phyloP scores from a whole-genome alignment of 2,888 invertebrate genomes.

The Criorhina ranunculi region DNA sequence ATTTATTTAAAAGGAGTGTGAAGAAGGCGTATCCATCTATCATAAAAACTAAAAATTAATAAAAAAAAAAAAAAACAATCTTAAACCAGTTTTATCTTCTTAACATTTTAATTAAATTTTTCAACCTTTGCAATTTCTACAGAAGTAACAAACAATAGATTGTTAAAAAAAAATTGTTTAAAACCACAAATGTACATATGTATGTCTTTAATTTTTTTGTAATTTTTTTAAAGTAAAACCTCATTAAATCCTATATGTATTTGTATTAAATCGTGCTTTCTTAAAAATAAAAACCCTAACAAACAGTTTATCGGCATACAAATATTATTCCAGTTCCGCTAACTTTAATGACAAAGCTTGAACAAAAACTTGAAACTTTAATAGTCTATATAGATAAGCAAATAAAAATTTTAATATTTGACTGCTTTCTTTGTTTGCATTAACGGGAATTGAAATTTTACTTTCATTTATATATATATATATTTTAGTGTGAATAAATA shows the following conservation, averaged over 20 bases:
- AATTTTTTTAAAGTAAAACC: not conserved
- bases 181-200: not conserved
- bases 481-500: not conserved
- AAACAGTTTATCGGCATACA: not conserved
- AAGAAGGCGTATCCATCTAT: not conserved
- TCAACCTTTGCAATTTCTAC: not conserved
- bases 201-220: constrained; percentile 3
- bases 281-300: constrained; percentile 15
- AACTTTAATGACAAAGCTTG: not conserved
- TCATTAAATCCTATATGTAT: not conserved
- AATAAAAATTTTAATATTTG: not conserved
- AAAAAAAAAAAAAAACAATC: not conserved
- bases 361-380: constrained; percentile 7
- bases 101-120: no score
- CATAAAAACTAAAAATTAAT: not conserved
- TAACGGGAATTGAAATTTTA: constrained; percentile 11
- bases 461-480: constrained; percentile 13
- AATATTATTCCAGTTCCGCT: not conserved
- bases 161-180: not conserved
- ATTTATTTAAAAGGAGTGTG: not conserved
- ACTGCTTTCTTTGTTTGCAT: not conserved
- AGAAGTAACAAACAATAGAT: not conserved
- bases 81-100: not conserved
- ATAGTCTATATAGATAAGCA: constrained; percentile 7
- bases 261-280: no score